Base-by-base conservation (phyloP, 2,113 vertebrate species). In the Hippolais icterina region DNA sequence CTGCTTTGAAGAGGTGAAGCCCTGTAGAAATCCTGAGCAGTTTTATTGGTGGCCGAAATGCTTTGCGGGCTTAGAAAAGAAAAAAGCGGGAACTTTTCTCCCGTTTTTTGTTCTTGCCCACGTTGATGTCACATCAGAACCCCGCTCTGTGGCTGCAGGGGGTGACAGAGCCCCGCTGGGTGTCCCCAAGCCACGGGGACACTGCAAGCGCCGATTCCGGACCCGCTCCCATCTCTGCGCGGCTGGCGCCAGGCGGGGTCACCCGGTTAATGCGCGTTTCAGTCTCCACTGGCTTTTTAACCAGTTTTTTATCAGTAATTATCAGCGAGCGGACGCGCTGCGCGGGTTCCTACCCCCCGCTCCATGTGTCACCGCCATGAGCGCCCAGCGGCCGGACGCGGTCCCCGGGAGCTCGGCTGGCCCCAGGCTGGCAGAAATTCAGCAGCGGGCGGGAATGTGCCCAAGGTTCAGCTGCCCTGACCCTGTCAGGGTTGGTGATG, bases 271-370 rank as follows among this genome's bases (percentile, higher is more conserved):
- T 98, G 98, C 98, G 97, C 93, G 91, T 98, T 99, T 98, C 98
- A 97, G 98, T 98, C 98, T 98, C 98, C 98, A 98, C 98, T 97
- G 98, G 98, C 98, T 98, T 97, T 92, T 98, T 98, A 99, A 99
- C 98, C 98, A 95, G 98, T 98, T 99, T 99, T 99, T 99, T 99
- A 99, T 99, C 98, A 99, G 98, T 90, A 97, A 98, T 99, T 98
- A 99, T n/a, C 98, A 98, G 98, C 65, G 96, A 98, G 98, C 91
- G 89, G 98, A 98, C 98, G 98, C 41, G 41, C 12, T 42, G 41
- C 41, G 41, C 37, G 37, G 37, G 37, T n/a, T n/a, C n/a, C n/a
- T n/a, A n/a, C n/a, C n/a, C n/a, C n/a, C 37, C 37, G 9, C 37
- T 39, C 37, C 9, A 39, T 39, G 37, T 39, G 37, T 39, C 37